These are phyloP conservation scores for Nomada lathburiana DNA, from an alignment of 2,888 invertebrate species.

Conservation along the genomic window DNA sequence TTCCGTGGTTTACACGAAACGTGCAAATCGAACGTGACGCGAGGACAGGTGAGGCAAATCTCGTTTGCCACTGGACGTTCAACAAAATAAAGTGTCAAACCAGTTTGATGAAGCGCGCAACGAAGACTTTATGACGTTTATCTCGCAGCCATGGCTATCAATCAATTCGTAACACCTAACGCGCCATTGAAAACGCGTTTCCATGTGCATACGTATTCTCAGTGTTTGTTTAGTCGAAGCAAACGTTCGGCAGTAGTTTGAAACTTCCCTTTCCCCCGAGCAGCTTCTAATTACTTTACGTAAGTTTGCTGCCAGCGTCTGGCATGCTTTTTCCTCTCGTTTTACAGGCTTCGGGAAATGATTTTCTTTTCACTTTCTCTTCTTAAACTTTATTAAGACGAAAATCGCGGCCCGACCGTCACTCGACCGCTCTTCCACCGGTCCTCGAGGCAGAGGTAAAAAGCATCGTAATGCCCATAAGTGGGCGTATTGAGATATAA, in stretches of 20 bases:
- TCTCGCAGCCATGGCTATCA: background rate
- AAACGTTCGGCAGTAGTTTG: slow-evolving; percentile 4
- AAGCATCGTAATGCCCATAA: background rate
- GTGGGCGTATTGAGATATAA: slow-evolving; percentile 34
- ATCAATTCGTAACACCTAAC: background rate
- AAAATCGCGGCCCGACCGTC: slow-evolving; percentile 1
- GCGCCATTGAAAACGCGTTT: background rate
- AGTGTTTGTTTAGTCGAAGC: background rate
- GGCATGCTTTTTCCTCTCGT: background rate
- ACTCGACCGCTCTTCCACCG: background rate
- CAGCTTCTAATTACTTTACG: slow-evolving; percentile 36
- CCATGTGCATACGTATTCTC: background rate
- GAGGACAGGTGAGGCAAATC: slow-evolving; percentile 8
- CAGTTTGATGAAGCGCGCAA: background rate
- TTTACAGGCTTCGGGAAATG: background rate
- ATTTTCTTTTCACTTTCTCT: slow-evolving; percentile 39
- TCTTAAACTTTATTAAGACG: slow-evolving; percentile 9
- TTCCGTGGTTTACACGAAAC: background rate
- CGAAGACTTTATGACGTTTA: background rate
- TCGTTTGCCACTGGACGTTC: slow-evolving; percentile 16
- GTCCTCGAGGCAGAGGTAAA: background rate
- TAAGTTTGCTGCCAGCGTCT: slow-evolving; percentile 8
- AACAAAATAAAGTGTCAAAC: slow-evolving; percentile 28
- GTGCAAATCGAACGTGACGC: slow-evolving; percentile 18
- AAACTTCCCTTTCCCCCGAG: slow-evolving; percentile 1